phyloP scores from a whole-genome alignment of 1,140 invertebrate genomes.

The Mycetomoellerius zeteki region DNA sequence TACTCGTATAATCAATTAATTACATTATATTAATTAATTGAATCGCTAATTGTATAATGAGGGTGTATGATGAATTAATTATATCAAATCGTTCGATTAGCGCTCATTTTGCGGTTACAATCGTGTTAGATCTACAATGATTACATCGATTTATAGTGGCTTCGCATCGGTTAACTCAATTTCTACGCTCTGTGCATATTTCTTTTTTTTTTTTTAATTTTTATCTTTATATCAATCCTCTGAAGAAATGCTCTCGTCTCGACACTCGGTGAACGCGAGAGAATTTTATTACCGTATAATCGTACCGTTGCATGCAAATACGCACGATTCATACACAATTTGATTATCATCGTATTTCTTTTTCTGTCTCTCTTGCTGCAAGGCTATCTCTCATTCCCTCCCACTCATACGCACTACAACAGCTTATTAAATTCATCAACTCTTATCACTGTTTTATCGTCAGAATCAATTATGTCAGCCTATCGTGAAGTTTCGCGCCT shows the following conservation, averaged over 20 bases:
- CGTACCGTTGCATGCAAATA: slow-evolving; percentile 42
- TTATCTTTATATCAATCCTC: not conserved
- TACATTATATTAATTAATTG: not conserved
- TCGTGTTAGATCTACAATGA: slow-evolving; percentile 36
- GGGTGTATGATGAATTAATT: slow-evolving; percentile 17
- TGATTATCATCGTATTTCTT: slow-evolving; percentile 71
- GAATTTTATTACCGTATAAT: slow-evolving; percentile 14
- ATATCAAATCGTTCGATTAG: slow-evolving; percentile 25
- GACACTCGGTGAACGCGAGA: slow-evolving; percentile 4
- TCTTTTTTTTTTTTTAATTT: not conserved
- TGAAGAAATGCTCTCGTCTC: not conserved
- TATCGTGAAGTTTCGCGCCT: slow-evolving; percentile 39
- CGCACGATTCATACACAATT: slow-evolving; percentile 60
- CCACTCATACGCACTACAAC: slow-evolving; percentile 43
- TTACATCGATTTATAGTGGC: slow-evolving; percentile 28
- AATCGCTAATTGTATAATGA: slow-evolving; percentile 7
- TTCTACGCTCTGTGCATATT: slow-evolving; percentile 13
- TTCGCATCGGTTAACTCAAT: slow-evolving; percentile 30
- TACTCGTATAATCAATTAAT: slow-evolving; percentile 47
- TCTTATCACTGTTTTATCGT: slow-evolving; percentile 59
- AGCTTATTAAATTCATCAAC: slow-evolving; percentile 51
- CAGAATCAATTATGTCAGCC: slow-evolving; percentile 50
- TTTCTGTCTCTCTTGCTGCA: slow-evolving; percentile 65
- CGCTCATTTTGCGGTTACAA: slow-evolving; percentile 20
- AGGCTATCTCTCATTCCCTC: slow-evolving; percentile 60